Percentiles rank a stretch among this genome's conserved stretches.
phyloP scores from a whole-genome alignment of 1,140 invertebrate genomes.

The Teleopsis dalmanni region DNA sequence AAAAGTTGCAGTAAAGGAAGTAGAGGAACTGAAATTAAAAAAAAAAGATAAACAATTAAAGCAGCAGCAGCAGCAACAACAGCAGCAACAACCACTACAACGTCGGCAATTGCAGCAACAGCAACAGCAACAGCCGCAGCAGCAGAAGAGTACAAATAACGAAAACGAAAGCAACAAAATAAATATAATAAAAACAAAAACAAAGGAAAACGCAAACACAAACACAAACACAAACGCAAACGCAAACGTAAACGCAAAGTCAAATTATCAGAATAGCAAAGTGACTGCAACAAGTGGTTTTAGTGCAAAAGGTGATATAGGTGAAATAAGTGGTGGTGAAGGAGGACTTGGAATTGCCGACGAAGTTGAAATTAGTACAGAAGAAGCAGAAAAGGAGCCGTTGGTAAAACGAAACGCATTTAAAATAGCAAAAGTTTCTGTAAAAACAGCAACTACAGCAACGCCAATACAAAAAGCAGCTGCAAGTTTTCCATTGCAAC shows the following conservation, averaged over 20 bases:
- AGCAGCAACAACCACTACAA: neutral
- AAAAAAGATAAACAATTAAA: conserved; percentile 9
- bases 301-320: too few species aligned
- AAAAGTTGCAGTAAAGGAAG: conserved; percentile 39
- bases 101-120: neutral
- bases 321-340: neutral
- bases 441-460: conserved; percentile 10
- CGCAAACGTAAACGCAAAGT: neutral
- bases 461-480: neutral
- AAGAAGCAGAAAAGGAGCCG: conserved; percentile 18
- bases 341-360: too few species aligned
- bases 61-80: neutral
- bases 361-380: too few species aligned
- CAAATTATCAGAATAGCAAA: neutral
- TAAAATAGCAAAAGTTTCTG: neutral
- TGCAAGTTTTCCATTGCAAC: neutral
- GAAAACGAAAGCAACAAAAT: neutral
- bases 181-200: too few species aligned
- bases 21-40: conserved; percentile 35
- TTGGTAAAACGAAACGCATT: conserved; percentile 8
- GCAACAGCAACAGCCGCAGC: neutral
- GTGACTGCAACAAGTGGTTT: too few species aligned
- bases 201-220: too few species aligned
- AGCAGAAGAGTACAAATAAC: neutral
- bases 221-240: too few species aligned